These are phyloP conservation scores for Schizaphis graminum DNA, from an alignment of 2,888 invertebrate genomes.

Conservation along the genomic window DNA sequence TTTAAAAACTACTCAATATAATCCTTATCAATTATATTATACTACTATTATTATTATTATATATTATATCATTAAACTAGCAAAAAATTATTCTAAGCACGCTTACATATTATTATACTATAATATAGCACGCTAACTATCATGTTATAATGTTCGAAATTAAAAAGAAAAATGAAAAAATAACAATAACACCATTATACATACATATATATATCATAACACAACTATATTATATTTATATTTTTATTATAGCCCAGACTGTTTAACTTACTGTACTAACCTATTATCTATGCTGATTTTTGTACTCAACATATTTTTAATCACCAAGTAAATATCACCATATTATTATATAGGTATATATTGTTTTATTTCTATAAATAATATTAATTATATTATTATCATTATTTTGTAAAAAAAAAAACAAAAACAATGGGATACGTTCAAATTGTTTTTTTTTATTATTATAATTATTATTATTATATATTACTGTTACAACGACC, in stretches of 20 bases:
- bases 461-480: neutral
- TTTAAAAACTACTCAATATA: neutral
- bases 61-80: neutral
- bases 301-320: neutral
- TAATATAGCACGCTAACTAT: neutral
- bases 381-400: neutral
- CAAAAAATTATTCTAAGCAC: neutral
- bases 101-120: neutral
- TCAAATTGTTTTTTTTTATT: neutral
- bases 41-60: neutral
- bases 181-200: neutral
- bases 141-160: neutral
- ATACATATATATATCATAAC: neutral
- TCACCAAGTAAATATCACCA: neutral
- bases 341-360: conserved; percentile 5
- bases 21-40: neutral
- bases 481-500: neutral
- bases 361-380: neutral
- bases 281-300: neutral
- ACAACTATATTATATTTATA: conserved; percentile 14
- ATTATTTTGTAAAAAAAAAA: neutral
- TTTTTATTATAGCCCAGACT: neutral
- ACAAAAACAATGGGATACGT: neutral
- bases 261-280: neutral
- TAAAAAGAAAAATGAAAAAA: neutral